A percentile compares a stretch with the other conserved stretches of the same genome.
phyloP scores from a whole-genome alignment of 1,140 invertebrate genomes.

The Neodiprion lecontei region DNA sequence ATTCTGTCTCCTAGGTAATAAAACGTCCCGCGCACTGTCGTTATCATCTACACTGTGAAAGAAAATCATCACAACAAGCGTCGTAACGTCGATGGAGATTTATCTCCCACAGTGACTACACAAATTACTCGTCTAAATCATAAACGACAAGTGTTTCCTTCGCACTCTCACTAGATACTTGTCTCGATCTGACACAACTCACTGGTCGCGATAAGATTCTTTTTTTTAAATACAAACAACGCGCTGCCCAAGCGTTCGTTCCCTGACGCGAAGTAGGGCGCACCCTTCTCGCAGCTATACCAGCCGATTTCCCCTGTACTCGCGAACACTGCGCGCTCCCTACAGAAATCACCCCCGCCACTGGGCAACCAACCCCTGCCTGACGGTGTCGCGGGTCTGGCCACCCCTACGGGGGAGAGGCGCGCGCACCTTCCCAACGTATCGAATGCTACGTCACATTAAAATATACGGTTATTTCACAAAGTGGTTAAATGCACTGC shows the following conservation, averaged over 20 bases:
- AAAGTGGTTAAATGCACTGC: slow-evolving; percentile 61
- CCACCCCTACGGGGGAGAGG: slow-evolving; percentile 23
- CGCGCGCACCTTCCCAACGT: slow-evolving; percentile 48
- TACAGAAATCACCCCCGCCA: slow-evolving; percentile 6
- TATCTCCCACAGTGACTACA: too few relatives aligned
- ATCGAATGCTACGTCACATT: slow-evolving; percentile 53
- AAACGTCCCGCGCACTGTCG: too few relatives aligned
- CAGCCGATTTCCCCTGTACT: slow-evolving; percentile 16
- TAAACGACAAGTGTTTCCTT: too few relatives aligned
- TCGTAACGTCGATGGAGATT: too few relatives aligned
- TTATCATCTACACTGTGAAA: too few relatives aligned
- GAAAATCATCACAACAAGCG: too few relatives aligned
- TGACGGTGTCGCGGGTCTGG: not conserved
- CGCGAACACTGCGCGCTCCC: slow-evolving; percentile 8
- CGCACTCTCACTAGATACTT: not conserved
- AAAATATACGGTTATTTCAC: slow-evolving; percentile 58
- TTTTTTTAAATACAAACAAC: not conserved
- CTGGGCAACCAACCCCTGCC: slow-evolving; percentile 2
- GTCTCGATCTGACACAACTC: not conserved
- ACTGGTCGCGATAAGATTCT: not conserved
- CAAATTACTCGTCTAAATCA: too few relatives aligned
- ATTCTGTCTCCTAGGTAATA: too few relatives aligned
- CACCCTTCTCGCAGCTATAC: slow-evolving; percentile 46
- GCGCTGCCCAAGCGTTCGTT: slow-evolving; percentile 1
- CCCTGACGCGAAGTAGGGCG: slow-evolving; percentile 52